These are phyloP conservation scores for Lucifuga dentata DNA, from an alignment of 2,113 vertebrate species.

Conservation along the genomic window DNA sequence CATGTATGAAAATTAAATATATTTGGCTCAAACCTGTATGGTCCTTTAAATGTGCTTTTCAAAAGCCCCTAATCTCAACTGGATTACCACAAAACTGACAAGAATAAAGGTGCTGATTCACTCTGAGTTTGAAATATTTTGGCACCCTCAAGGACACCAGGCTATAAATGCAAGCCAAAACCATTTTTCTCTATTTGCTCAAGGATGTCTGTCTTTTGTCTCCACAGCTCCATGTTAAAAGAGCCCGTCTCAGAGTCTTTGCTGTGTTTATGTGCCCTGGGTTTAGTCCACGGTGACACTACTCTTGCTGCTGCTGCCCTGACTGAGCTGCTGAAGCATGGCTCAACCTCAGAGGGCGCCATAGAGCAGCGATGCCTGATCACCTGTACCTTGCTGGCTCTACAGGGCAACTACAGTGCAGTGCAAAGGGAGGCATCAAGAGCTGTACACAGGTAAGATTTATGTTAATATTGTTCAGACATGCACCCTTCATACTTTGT, in stretches of 20 bases:
- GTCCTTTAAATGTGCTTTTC: too few species aligned
- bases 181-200: too few species aligned
- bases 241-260: conserved; percentile 91
- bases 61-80: too few species aligned
- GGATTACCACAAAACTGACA: too few species aligned
- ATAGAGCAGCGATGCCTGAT: conserved; percentile 89
- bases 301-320: conserved; percentile 92
- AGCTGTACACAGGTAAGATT: conserved; percentile 89
- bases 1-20: too few species aligned
- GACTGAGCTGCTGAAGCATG: conserved; percentile 90
- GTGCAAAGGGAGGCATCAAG: conserved; percentile 89
- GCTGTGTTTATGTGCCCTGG: conserved; percentile 91
- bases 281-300: conserved; percentile 87
- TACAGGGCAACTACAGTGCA: conserved; percentile 86
- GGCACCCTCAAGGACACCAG: too few species aligned
- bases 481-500: too few species aligned
- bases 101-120: too few species aligned
- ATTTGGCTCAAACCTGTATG: too few species aligned
- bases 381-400: conserved; percentile 85
- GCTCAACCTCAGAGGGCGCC: conserved; percentile 49
- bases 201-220: conserved; percentile 14
- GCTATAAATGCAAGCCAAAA: too few species aligned
- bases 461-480: background rate
- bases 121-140: too few species aligned
- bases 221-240: conserved; percentile 90